phyloP scores from a whole-genome alignment of 1,140 invertebrate species.

The Tetranychus urticae region DNA sequence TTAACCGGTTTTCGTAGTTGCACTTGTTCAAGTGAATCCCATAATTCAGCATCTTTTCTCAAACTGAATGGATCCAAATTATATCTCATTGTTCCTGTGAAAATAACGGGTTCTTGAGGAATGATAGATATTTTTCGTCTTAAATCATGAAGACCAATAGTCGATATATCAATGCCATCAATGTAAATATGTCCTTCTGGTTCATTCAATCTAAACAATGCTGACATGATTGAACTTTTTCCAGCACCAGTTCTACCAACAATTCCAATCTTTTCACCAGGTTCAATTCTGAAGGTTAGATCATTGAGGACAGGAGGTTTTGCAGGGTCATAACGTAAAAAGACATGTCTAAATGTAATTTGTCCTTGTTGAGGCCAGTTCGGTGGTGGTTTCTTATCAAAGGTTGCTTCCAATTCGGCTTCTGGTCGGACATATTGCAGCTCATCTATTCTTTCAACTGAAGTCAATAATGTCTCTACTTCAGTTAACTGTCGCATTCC shows the following conservation, averaged over 20 bases:
- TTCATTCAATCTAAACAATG: slow-evolving; percentile 24
- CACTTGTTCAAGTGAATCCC: slow-evolving; percentile 49
- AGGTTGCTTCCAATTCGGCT: slow-evolving; percentile 2
- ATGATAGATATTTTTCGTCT: slow-evolving; percentile 27
- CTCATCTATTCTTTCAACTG: slow-evolving; percentile 40
- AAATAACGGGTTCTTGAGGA: slow-evolving; percentile 45
- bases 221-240: slow-evolving; percentile 19
- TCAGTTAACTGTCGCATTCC: slow-evolving; percentile 52
- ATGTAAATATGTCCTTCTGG: slow-evolving; percentile 17
- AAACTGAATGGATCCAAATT: slow-evolving; percentile 65
- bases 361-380: slow-evolving; percentile 41
- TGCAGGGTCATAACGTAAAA: slow-evolving; percentile 30
- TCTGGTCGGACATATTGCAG: slow-evolving; percentile 27
- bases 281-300: slow-evolving; percentile 28
- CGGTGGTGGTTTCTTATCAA: slow-evolving; percentile 2
- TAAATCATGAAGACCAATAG: slow-evolving; percentile 25
- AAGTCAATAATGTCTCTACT: slow-evolving; percentile 34
- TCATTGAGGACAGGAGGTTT: slow-evolving; percentile 34
- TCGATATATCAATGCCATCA: slow-evolving; percentile 24
- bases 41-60: slow-evolving; percentile 39
- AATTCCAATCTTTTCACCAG: slow-evolving; percentile 19
- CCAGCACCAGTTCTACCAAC: slow-evolving; percentile 26
- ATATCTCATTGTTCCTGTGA: slow-evolving; percentile 50
- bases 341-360: slow-evolving; percentile 41
- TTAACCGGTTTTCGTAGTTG: slow-evolving; percentile 39